Base-by-base conservation (phyloP, 64 coral and sea anemone genomes). In the Montipora sp. region DNA sequence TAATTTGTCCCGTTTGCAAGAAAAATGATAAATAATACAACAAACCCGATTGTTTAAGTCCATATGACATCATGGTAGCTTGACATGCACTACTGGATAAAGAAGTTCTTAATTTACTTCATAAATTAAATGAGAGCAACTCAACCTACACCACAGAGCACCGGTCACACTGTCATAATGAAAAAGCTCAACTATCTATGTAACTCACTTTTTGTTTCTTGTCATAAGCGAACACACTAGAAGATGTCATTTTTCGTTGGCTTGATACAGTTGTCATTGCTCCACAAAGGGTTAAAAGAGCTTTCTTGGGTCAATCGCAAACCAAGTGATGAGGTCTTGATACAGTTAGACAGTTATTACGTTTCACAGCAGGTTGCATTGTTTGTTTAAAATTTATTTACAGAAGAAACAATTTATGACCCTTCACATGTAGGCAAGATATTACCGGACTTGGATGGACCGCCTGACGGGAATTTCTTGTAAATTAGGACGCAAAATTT, bases 1-100 rank as follows among this genome's bases (percentile, higher is more conserved):
- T 10, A 57, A 57, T 57, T 44, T 85, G 20, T 69, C 65, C 16
- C 13, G 5, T 81, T 60, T 9, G 13, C 8, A 3, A 10, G 16
- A 49, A 72, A 70, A 0, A 68, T 71, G 3, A 85, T 85, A 49
- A 45, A 85, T 85, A 71, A 85, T 85, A 65, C 44, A 85, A 50
- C 7, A 71, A 58, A 15, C n/a, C 15, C 47, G 71, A 85, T 85
- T 85, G 82, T 85, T 85, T 16, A 12, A 48, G 18, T 51, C 47
- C 45, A 19, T 10, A 72, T 85, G 61, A 85, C 82, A 85, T 85
- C 82, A 85, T 85, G 47, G 45, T 71, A 71, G 2, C 27, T 47
- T 2, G 80, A 83, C 65, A 85, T 72, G 82, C 82, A 48, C 65
- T 72, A 72, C 71, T 72, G 51, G 45, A 3, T 19, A 47, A 47